A percentile compares a stretch with the other conserved stretches of the same genome.
These are phyloP conservation scores for Ciconia stormi DNA, from an alignment of 2,113 vertebrate genomes.

Conservation along the genomic window DNA sequence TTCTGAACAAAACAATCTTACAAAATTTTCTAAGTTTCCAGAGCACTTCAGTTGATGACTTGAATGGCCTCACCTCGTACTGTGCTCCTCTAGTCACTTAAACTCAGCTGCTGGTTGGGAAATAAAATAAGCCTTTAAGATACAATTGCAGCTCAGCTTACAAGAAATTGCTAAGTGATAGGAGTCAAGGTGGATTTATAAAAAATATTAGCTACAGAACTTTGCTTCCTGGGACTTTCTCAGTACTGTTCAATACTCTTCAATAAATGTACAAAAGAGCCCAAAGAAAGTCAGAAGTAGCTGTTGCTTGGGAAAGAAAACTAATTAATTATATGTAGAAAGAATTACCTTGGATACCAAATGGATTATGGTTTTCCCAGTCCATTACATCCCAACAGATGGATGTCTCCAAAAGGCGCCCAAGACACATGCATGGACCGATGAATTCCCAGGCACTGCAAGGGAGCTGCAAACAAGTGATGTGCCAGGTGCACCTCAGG, in stretches of 20 bases:
- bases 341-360: background rate
- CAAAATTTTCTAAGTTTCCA: background rate
- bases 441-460: background rate
- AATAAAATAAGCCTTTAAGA: background rate
- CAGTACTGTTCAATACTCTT: background rate
- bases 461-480: background rate
- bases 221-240: background rate
- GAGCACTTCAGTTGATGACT: background rate
- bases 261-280: background rate
- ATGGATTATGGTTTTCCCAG: background rate
- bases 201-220: background rate
- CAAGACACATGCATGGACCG: background rate
- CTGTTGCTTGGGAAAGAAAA: background rate
- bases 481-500: slow-evolving; percentile 21
- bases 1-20: background rate
- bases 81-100: background rate
- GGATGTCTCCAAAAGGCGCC: background rate
- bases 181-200: background rate
- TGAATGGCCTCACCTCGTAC: background rate
- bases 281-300: background rate
- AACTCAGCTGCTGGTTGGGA: background rate
- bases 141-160: background rate
- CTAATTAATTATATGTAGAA: background rate
- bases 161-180: background rate
- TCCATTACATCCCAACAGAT: background rate